These are phyloP conservation scores for Hypomecis punctinalis DNA, from an alignment of 2,888 invertebrate genomes.

Conservation along the genomic window DNA sequence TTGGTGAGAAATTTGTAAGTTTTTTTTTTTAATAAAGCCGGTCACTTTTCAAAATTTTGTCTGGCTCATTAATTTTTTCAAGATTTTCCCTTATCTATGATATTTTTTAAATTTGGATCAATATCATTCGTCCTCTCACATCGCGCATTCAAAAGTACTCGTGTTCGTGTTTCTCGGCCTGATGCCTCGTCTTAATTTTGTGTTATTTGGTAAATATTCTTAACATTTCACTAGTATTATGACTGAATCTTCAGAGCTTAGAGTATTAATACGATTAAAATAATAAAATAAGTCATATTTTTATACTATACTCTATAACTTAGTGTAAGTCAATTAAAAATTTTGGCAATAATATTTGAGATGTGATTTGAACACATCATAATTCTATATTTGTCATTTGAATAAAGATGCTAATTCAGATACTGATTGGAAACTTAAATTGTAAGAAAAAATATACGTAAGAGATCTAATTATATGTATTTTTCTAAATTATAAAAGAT, in stretches of 20 bases:
- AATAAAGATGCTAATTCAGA: neutral
- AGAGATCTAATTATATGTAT: conserved; percentile 10
- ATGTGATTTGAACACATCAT: conserved; percentile 61
- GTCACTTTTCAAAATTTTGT: no score
- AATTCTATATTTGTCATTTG: neutral
- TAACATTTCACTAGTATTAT: conserved; percentile 21
- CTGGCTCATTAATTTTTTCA: no score
- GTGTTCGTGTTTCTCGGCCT: no score
- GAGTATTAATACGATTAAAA: conserved; percentile 28
- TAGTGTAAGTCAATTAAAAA: conserved; percentile 66
- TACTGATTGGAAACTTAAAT: conserved; percentile 17
- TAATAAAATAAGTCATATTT: conserved; percentile 29
- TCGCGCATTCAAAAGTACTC: no score
- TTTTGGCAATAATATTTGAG: conserved; percentile 68
- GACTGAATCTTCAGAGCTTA: conserved; percentile 50
- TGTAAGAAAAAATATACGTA: conserved; percentile 20
- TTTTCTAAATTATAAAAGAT: conserved; percentile 8
- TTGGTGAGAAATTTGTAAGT: no score
- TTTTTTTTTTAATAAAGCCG: no score
- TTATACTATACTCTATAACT: conserved; percentile 27
- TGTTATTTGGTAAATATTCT: neutral
- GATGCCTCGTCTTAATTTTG: no score
- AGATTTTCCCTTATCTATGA: no score
- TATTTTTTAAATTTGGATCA: no score
- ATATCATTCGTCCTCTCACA: no score